phyloP scores from a whole-genome alignment of 2,888 invertebrate species.

The Dorcus hopei region DNA sequence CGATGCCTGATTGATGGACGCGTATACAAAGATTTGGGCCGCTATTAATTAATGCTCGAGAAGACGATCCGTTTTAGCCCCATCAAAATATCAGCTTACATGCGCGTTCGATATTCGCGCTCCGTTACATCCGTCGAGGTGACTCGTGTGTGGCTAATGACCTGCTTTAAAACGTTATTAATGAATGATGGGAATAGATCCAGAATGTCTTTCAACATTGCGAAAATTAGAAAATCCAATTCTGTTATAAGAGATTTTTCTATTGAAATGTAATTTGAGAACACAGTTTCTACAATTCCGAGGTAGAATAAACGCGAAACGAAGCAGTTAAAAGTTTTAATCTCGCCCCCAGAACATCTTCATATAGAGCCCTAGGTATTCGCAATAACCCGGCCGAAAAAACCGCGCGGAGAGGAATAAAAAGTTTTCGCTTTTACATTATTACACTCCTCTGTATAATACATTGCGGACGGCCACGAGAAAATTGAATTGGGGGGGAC shows the following conservation, averaged over 20 bases:
- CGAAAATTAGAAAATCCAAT: too few species aligned
- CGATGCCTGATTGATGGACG: slow-evolving; percentile 25
- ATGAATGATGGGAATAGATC: background rate
- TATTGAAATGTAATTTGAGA: too few species aligned
- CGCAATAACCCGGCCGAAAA: too few species aligned
- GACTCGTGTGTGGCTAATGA: background rate
- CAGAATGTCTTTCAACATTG: too few species aligned
- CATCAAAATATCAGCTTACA: slow-evolving; percentile 20
- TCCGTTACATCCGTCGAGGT: background rate
- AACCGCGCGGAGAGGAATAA: slow-evolving; percentile 1
- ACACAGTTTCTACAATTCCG: too few species aligned
- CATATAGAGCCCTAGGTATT: too few species aligned
- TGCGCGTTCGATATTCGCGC: slow-evolving; percentile 1
- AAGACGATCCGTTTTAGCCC: slow-evolving; percentile 20
- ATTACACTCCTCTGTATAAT: slow-evolving; percentile 30
- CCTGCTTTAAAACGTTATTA: background rate
- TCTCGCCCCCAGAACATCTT: too few species aligned
- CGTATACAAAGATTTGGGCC: slow-evolving; percentile 21
- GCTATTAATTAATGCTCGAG: slow-evolving; percentile 25
- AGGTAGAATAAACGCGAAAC: too few species aligned
- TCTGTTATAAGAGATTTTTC: too few species aligned
- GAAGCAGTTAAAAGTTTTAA: too few species aligned
- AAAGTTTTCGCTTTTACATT: slow-evolving; percentile 21
- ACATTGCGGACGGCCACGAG: slow-evolving; percentile 34
- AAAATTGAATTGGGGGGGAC: slow-evolving; percentile 37